Conservation (phyloP, 2,797 vertebrate species). For the Bradypodion ventrale region DNA sequence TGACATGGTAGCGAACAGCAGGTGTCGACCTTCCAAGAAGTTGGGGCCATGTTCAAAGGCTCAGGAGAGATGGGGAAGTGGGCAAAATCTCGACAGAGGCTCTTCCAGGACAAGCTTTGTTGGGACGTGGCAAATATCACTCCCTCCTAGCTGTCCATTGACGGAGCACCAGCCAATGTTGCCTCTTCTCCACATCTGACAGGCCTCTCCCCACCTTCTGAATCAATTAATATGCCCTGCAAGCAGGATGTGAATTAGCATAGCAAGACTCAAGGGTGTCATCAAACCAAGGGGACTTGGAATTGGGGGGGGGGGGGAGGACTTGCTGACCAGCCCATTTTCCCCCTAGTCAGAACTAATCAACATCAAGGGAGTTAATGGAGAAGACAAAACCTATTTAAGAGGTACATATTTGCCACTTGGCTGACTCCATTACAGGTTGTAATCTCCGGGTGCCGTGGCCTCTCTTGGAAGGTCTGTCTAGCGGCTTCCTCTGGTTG, state of each 20-base stretch:
- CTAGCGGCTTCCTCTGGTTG: slow-evolving; percentile 82
- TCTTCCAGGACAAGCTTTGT: background rate
- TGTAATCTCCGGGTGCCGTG: slow-evolving; percentile 98
- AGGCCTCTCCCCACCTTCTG: background rate
- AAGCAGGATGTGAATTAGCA: accelerated
- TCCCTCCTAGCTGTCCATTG: no score
- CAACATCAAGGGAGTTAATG: slow-evolving; percentile 92
- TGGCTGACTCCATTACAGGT: slow-evolving; percentile 97
- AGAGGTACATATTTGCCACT: slow-evolving; percentile 99
- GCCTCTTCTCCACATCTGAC: background rate
- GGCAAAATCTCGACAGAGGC: background rate
- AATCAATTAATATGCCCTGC: background rate
- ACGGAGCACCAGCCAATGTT: accelerated
- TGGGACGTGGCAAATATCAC: background rate
- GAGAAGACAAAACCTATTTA: slow-evolving; percentile 98
- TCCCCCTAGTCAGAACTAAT: slow-evolving; percentile 88
- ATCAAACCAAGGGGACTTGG: slow-evolving; percentile 55
- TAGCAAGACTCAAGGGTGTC: background rate
- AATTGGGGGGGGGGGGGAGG: slow-evolving; percentile 53
- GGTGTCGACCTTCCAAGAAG: background rate
- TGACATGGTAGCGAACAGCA: background rate
- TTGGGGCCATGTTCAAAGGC: no score
- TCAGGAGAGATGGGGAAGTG: no score
- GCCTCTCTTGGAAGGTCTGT: slow-evolving; percentile 86
- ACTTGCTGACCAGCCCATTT: slow-evolving; percentile 86